Base-by-base conservation (phyloP, 2,113 vertebrate species). In the Ageneiosus marmoratus region DNA sequence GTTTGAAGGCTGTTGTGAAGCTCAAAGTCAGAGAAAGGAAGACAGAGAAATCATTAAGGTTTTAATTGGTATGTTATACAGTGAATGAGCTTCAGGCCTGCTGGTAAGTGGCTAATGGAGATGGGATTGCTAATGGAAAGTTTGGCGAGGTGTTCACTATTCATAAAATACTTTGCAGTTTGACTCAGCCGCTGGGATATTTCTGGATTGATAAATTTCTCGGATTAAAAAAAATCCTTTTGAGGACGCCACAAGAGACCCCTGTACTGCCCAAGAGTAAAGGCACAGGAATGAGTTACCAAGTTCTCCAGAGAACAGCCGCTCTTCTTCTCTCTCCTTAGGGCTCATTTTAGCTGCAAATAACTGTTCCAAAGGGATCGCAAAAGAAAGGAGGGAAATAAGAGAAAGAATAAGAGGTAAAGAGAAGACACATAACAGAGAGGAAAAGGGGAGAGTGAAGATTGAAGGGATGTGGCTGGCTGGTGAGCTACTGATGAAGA, bases 281-380 rank as follows among this genome's bases (percentile, higher is more conserved):
- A 89, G 34, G 85, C 87, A 80, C 86, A 88, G 89, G 88, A 89
- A 89, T 88, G 84, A 83, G 82, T 86, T 85, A 48, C 41, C 53
- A 1, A 27, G n/a, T 81, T 80, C 88, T 88, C 87, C 7, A 2
- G 81, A 79, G 89, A 83, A 72, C 53, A 80, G 80, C 86, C 67
- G 79, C 83, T 88, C 85, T 12, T 89, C 75, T 91, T 92, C 91
- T 91, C 84, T 92, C 91, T 91, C 85, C 88, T 90, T 90, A 91
- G 88, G 62, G 85, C 88, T 85, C 84, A 88, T 69, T 69, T 70
- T 3, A 27, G 18, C 65, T 72, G 55, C 15, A n/a, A 70, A 73
- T 80, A 77, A 55, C 80, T 27, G 34, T 56, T 46, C 13, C 20
- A 29, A 41, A 53, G 67, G 88, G 87, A 88, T 88, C 79, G 85